phyloP scores from a whole-genome alignment of 2,113 vertebrate genomes.

The Varanus komodoensis region DNA sequence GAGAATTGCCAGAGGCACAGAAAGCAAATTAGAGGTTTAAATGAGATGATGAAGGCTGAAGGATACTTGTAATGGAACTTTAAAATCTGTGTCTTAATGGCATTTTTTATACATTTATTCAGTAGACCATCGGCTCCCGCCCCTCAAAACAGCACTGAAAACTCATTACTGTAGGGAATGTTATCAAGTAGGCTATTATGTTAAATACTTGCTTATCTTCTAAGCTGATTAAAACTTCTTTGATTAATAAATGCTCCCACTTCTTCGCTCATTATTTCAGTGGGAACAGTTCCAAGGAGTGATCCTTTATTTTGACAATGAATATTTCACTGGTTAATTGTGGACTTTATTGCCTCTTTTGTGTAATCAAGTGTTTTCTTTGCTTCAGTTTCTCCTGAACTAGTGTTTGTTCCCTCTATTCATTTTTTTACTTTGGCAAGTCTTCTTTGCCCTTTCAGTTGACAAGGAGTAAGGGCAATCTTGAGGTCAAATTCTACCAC shows the following conservation, averaged over 20 bases:
- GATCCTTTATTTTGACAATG: slow-evolving; percentile 27
- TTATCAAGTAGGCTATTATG: slow-evolving; percentile 8
- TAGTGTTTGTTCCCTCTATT: slow-evolving; percentile 25
- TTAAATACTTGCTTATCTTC: slow-evolving; percentile 37
- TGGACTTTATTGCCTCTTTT: slow-evolving; percentile 10
- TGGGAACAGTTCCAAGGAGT: slow-evolving; percentile 20
- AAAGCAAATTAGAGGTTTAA: slow-evolving; percentile 23
- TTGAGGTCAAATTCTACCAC: background rate
- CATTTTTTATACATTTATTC: background rate
- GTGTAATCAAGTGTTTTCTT: slow-evolving; percentile 33
- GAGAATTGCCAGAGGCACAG: background rate
- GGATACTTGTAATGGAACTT: slow-evolving; percentile 25
- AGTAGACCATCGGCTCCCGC: slow-evolving; percentile 4
- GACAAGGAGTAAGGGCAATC: background rate
- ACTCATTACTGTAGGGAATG: background rate
- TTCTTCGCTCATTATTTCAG: slow-evolving; percentile 15
- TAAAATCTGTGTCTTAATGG: slow-evolving; percentile 1
- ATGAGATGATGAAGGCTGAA: slow-evolving; percentile 2
- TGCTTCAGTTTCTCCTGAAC: slow-evolving; percentile 8
- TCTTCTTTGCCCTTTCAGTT: background rate
- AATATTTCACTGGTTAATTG: background rate
- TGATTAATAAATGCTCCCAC: slow-evolving; percentile 25
- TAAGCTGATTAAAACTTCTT: slow-evolving; percentile 35
- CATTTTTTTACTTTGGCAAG: background rate
- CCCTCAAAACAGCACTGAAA: background rate